Evolutionary conservation across 2,113 vertebrate species (phyloP), one percentile per base, ranked within the genome.

Genomic region (Cathartes aura): DNA sequence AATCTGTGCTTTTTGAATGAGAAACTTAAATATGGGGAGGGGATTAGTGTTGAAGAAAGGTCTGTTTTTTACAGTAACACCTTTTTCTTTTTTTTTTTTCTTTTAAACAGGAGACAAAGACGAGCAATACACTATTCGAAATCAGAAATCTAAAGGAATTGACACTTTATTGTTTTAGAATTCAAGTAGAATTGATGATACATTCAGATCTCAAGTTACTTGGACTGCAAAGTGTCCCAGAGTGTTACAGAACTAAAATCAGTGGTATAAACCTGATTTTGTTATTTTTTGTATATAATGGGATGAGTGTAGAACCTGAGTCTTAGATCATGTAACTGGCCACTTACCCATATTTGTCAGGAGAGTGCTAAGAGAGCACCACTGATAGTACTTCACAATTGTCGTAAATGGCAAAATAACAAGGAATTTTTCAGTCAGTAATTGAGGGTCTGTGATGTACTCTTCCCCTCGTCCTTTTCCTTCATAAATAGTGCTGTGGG

Each of bases 121-220:
- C 1, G 0, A 78, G 5, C 4, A 58, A 66, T 48, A 95, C 89
- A 53, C 55, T 87, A 43, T 59, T 92, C 43, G 72, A 89, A 16
- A 92, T 97, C 4, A 34, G 14, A 26, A n/a, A 92, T 23, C 73
- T 98, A 11, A 97, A 96, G 63, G 97, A 98, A 38, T 60, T 26
- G 24, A 97, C 82, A 27, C 60, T 66, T 6, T 98, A 98, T 43
- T 98, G 98, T 96, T 97, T 98, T 75, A 93, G 79, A 38, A 42
- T 97, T 24, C 50, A 24, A 22, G 94, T 97, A 19, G 18, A 29
- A 7, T 7, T 84, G 58, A 1, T 1, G 0, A 7, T 1, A 0
- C 0, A 4, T 13, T 6, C 6, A 4, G 2, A 12, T 7, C 6
- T 1, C 5, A 7, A 34, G 2, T 8, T 66, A 3, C 9, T 27